phyloP scores from a whole-genome alignment of 2,888 invertebrate species.

The Stomorhina lunata region DNA sequence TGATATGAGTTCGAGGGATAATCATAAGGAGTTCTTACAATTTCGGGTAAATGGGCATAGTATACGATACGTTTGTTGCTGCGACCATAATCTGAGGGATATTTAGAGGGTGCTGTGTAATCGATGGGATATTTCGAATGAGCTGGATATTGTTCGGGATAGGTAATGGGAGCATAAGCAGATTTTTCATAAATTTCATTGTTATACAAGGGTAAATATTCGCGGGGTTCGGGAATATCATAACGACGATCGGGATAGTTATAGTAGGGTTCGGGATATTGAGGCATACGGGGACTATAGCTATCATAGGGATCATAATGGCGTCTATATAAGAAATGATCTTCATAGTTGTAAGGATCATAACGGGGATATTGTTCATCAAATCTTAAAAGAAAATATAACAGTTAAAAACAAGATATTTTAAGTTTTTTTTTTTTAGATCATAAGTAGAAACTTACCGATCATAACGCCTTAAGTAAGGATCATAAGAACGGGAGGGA shows the following conservation, averaged over 20 bases:
- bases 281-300: slow-evolving; percentile 77
- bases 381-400: slow-evolving; percentile 70
- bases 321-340: slow-evolving; percentile 77
- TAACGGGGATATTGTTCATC: slow-evolving; percentile 77
- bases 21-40: slow-evolving; percentile 82
- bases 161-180: slow-evolving; percentile 69
- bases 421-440: background rate
- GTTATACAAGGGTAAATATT: slow-evolving; percentile 73
- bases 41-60: slow-evolving; percentile 86
- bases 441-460: slow-evolving; percentile 70
- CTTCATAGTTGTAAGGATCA: slow-evolving; percentile 77
- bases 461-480: slow-evolving; percentile 78
- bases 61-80: slow-evolving; percentile 83
- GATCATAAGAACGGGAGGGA: slow-evolving; percentile 78
- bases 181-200: slow-evolving; percentile 77
- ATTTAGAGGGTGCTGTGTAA: slow-evolving; percentile 49
- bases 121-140: slow-evolving; percentile 68
- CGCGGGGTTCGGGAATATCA: slow-evolving; percentile 76
- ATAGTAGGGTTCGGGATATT: slow-evolving; percentile 77
- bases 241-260: slow-evolving; percentile 78
- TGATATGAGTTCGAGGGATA: slow-evolving; percentile 74
- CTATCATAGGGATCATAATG: slow-evolving; percentile 79
- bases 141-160: slow-evolving; percentile 51
- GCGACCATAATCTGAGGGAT: slow-evolving; percentile 62
- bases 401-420: background rate